Evolutionary conservation across 2,113 vertebrate species (phyloP).

Genomic region (Ameiurus melas): DNA sequence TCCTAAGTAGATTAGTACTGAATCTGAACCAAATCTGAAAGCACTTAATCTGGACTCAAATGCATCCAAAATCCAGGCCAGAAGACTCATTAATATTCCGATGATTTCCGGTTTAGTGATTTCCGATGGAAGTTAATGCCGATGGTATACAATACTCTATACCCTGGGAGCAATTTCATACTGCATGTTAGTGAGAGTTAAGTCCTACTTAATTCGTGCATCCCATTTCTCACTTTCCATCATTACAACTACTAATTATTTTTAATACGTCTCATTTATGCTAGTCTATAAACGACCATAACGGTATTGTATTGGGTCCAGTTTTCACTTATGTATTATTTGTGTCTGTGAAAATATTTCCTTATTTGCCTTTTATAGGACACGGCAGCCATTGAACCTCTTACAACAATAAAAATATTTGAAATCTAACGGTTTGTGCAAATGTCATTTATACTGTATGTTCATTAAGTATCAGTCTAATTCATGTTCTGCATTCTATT

Average conservation of each 20-base stretch:
- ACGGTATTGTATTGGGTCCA: neutral
- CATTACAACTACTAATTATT: neutral
- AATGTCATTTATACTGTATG: neutral
- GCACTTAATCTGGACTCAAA: neutral
- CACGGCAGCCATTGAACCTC: neutral
- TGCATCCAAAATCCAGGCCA: neutral
- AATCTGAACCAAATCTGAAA: neutral
- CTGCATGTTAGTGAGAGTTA: neutral
- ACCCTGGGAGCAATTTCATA: constrained; percentile 1
- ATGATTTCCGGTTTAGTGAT: neutral
- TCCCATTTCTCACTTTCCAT: neutral
- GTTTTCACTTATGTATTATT: constrained; percentile 11
- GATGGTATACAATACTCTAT: neutral
- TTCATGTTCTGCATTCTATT: neutral
- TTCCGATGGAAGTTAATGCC: neutral
- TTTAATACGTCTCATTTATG: neutral
- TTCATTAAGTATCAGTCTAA: neutral
- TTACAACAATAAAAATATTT: constrained; percentile 10
- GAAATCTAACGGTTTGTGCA: neutral
- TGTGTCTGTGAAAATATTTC: neutral
- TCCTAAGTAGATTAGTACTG: neutral
- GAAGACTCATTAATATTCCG: neutral
- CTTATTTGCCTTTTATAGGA: neutral
- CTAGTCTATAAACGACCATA: neutral
- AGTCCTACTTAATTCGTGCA: neutral